Evolutionary conservation across 1,140 invertebrate species (phyloP), one percentile per base, ranked within the genome.

Genomic region (Nixonia krombeini): DNA sequence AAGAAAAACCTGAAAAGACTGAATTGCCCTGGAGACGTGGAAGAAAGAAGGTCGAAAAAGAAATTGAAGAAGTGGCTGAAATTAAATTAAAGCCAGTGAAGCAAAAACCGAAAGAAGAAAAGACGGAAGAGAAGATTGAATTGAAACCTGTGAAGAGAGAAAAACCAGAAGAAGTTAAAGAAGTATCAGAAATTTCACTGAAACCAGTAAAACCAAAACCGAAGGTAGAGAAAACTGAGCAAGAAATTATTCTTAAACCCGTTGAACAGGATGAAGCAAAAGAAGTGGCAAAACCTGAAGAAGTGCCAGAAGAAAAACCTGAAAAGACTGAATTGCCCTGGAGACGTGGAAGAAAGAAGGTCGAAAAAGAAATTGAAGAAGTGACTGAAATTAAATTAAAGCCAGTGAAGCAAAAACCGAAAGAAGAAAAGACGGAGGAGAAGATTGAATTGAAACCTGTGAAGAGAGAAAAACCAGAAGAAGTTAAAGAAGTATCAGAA

Each of bases 171-270:
- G 50, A 42, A 31, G 9, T 31, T 12, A 41, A 52, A 16, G 50
- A 42, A 31, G n/a, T 51, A 28, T 28, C 75, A 81, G n/a, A 73
- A 74, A 5, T 71, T 13, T 21, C 37, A 42, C 13, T 88, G 3
- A 86, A 87, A 57, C 80, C 82, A 0, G 28, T 63, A 2, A 79
- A 78, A 33, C 53, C 29, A 16, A 12, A 13, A 23, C 13, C 47
- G 6, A 46, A 55, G 15, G 49, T 55, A 15, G 72, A 67, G 31
- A 62, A 77, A 40, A 70, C 67, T n/a, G 64, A 76, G 42, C 68
- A 78, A 47, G 73, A 83, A 62, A 73, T 81, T 4, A 74, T 51
- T 21, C 53, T 84, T 9, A 83, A 78, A 50, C 76, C 80, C 9
- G 75, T 77, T 0, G 25, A 56, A 7, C 58, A 71, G 47, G 66